Conservation (phyloP, 1,140 invertebrate species). For the Diachasmimorpha longicaudata region DNA sequence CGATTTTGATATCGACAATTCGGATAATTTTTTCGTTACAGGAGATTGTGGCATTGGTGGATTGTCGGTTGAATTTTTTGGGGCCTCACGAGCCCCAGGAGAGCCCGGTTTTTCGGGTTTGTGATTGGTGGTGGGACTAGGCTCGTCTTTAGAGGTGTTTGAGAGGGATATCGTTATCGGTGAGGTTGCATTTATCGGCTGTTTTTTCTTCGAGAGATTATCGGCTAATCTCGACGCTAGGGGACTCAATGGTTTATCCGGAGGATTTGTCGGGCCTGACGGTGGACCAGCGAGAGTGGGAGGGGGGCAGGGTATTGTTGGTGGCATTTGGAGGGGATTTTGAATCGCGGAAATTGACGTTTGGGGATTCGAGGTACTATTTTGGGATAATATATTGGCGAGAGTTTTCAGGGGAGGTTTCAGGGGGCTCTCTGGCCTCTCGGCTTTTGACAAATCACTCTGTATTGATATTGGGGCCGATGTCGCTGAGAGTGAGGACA, state of each 20-base stretch:
- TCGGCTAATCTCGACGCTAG: slow-evolving; percentile 13
- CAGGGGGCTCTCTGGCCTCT: not conserved
- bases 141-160: not conserved
- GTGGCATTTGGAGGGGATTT: not conserved
- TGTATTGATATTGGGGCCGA: slow-evolving; percentile 25
- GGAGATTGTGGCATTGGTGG: slow-evolving; percentile 23
- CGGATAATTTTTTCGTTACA: slow-evolving; percentile 28
- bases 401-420: not conserved
- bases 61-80: not conserved
- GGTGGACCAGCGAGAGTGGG: not conserved
- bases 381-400: not conserved
- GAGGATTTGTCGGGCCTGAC: not conserved
- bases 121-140: not conserved
- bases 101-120: not conserved
- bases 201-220: slow-evolving; percentile 1
- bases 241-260: slow-evolving; percentile 12
- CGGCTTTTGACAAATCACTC: not conserved
- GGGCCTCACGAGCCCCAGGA: not conserved
- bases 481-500: slow-evolving; percentile 35
- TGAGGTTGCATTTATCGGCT: not conserved
- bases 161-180: not conserved
- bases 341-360: not conserved
- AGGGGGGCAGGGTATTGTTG: not conserved
- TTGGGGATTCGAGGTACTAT: not conserved
- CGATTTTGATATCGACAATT: slow-evolving; percentile 21